phyloP scores from a whole-genome alignment of 1,140 invertebrate genomes.

The Halyomorpha halys region DNA sequence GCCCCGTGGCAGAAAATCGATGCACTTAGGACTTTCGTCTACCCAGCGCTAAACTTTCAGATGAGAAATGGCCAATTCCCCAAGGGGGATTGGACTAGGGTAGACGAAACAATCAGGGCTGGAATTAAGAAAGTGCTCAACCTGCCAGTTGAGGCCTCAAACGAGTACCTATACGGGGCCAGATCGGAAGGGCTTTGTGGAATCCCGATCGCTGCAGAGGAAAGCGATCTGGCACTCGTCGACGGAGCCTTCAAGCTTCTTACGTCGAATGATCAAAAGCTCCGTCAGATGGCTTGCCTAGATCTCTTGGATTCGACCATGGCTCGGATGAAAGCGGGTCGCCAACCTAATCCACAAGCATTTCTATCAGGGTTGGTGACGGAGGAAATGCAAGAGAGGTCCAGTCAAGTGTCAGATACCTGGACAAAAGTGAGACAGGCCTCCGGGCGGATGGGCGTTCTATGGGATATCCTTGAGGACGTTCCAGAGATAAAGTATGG shows the following conservation, averaged over 20 bases:
- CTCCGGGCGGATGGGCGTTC: background rate
- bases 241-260: background rate
- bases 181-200: too few species aligned
- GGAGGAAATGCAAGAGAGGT: background rate
- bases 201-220: constrained; percentile 11
- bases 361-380: background rate
- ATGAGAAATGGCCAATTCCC: too few species aligned
- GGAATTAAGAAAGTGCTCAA: too few species aligned
- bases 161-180: too few species aligned
- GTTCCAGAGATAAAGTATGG: too few species aligned
- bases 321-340: background rate
- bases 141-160: too few species aligned
- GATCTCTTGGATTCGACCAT: background rate
- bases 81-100: too few species aligned
- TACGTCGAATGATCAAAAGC: background rate
- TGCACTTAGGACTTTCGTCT: constrained; percentile 34
- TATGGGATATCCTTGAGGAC: background rate
- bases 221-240: background rate
- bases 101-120: too few species aligned
- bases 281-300: background rate
- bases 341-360: too few species aligned
- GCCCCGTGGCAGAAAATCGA: constrained; percentile 38
- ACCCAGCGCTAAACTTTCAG: constrained; percentile 26
- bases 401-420: too few species aligned
- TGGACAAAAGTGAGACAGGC: too few species aligned